Base-by-base conservation (phyloP, 2,888 invertebrate genomes). In the Gortyna flavago region DNA sequence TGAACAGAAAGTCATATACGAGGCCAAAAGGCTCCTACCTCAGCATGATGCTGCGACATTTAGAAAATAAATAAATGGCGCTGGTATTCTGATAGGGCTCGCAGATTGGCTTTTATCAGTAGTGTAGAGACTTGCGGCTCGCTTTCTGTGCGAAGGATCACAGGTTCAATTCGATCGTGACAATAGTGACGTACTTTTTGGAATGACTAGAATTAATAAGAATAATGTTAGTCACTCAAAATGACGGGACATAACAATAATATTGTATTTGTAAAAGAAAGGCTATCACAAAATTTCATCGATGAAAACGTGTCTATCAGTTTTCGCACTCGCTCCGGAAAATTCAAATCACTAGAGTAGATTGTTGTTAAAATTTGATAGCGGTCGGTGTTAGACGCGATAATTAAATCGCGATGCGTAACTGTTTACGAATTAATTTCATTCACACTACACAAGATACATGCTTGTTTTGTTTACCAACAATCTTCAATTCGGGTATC, bases 341-440 rank as follows among this genome's bases (percentile, higher is more conserved):
- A 79, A 73, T 66, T 59, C 41, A 80, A 80, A 80, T 79, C 59
- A 66, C 18, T 9, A 73, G 41, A 79, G 59, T 79, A 59, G 59
- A 35, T 66, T 66, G 79, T 66, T 59, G 59, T 35, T 66, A 44
- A 65, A 79, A 44, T 79, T 66, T 72, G 41, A 66, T 41, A 79
- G 29, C 64, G 32, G 35, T 25, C 35, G n/a, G n/a, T 41, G 35
- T 66, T 66, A 16, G 51, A 35, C 25, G 51, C 29, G 59, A 44
- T 80, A 41, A 65, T 57, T 29, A 65, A 78, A 78, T 57, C 21
- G 29, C n/a, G 44, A 21, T 35, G 59, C n/a, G 64, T 51, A 65
- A 35, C 38, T 64, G 25, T 77, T 76, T 54, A 70, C 29, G 13
- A 54, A 78, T 65, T 64, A n/a, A 79, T 72, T 59, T 59, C 8